Conservation (phyloP, 2,113 vertebrate genomes). For the Apaloderma vittatum region DNA sequence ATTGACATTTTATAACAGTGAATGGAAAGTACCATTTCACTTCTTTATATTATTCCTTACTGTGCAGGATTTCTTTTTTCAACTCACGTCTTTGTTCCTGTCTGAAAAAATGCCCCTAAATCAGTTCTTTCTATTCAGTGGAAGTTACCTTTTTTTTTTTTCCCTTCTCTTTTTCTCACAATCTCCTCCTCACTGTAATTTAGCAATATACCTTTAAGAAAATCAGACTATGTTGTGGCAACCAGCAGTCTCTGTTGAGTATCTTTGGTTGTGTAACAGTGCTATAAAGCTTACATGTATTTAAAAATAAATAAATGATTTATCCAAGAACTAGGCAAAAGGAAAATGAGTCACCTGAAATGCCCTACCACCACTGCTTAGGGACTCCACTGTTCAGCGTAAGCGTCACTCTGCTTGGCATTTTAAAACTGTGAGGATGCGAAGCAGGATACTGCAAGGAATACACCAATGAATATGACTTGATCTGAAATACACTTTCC, state of each 20-base stretch:
- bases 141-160: not conserved
- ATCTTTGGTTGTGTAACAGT: not conserved
- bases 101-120: not conserved
- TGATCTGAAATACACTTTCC: too few relatives aligned
- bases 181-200: not conserved
- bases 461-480: too few relatives aligned
- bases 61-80: not conserved
- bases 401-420: not conserved
- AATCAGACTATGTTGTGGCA: fast-evolving
- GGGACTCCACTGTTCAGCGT: not conserved
- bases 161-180: not conserved
- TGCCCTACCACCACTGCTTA: not conserved
- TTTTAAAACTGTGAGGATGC: not conserved
- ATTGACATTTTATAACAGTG: not conserved
- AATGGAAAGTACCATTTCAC: not conserved
- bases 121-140: not conserved
- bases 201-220: not conserved
- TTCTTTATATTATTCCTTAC: not conserved
- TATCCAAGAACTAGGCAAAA: not conserved
- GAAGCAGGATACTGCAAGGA: too few relatives aligned
- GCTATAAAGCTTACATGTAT: not conserved
- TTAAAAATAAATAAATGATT: not conserved
- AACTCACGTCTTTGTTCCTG: not conserved
- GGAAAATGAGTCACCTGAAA: not conserved
- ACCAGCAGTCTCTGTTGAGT: not conserved